Evolutionary conservation across 1,140 invertebrate genomes (phyloP), one percentile per base, ranked within the genome.

Genomic region (Dreissena rostriformis): DNA sequence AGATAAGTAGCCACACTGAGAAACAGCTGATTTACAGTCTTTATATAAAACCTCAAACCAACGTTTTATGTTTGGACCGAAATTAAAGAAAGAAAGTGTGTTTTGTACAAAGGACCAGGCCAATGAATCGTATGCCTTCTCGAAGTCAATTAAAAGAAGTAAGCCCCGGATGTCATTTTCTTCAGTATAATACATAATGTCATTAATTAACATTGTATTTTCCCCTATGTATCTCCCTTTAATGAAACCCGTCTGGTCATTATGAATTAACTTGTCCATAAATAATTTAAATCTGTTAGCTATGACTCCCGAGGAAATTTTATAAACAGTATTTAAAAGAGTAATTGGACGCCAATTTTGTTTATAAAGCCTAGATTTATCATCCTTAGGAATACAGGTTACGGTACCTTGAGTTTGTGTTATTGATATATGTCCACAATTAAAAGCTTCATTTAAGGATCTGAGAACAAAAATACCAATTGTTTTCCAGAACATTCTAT

Each of bases 151-250:
- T 29, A 14, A n/a, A 5, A 26, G 28, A 28, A 73, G 22, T 73
- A 80, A 14, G 26, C 19, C 51, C 39, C 14, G 51, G 17, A 68
- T 67, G 22, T 73, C 19, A 17, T 51, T 71, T 17, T 65, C 29
- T 55, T 68, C 63, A 1, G 53, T 52, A 63, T 29, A n/a, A 19
- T 57, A 12, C 68, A 63, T 72, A n/a, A 71, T 52, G 73, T 72
- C 78, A 63, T 72, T 63, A 11, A 81, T 15, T 65, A 81, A 63
- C 24, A 53, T 61, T 5, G 49, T 73, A 65, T 81, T 81, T 65
- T 81, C 78, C n/a, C 78, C 78, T 24, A 81, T 65, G 65, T 63
- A 72, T 73, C 78, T 71, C 14, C 66, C 66, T 52, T 63, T 63
- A 29, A 81, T 19, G 26, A 81, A 72, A 8, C 53, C 55, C 26